These are phyloP conservation scores for Psammodynastes pulverulentus DNA, from an alignment of 2,113 vertebrate genomes.

Conservation along the genomic window DNA sequence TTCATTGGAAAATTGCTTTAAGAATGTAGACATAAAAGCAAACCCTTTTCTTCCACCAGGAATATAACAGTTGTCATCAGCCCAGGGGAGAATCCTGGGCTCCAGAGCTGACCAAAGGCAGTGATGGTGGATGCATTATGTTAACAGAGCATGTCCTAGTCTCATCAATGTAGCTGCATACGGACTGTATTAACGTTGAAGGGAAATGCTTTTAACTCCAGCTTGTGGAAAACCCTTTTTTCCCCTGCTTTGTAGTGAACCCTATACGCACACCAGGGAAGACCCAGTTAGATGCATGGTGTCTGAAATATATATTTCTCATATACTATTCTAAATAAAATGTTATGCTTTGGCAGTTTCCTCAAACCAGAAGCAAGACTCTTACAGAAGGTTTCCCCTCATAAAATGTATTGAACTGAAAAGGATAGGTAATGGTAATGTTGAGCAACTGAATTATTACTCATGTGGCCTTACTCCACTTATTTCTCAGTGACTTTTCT, in stretches of 20 bases:
- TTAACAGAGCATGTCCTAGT: neutral
- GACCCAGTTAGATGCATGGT: neutral
- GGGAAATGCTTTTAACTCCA: neutral
- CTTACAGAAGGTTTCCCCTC: neutral
- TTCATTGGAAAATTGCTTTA: constrained; percentile 6
- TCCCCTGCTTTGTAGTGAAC: neutral
- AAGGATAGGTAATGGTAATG: neutral
- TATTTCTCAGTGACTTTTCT: neutral
- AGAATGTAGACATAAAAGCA: constrained; percentile 7
- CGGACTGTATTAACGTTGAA: neutral
- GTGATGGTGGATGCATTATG: neutral
- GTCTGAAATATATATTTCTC: neutral
- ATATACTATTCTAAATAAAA: neutral
- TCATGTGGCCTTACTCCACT: neutral
- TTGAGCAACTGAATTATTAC: neutral
- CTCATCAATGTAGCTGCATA: neutral
- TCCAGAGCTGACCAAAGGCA: neutral
- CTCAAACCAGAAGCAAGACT: neutral
- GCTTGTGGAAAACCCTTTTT: neutral
- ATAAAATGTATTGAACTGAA: neutral
- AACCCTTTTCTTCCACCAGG: neutral
- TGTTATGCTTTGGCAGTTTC: neutral
- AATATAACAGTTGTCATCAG: neutral
- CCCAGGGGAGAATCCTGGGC: neutral
- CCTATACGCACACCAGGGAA: neutral